Evolutionary conservation across 2,797 vertebrate species (phyloP).

Genomic region (Graptemys geographica): DNA sequence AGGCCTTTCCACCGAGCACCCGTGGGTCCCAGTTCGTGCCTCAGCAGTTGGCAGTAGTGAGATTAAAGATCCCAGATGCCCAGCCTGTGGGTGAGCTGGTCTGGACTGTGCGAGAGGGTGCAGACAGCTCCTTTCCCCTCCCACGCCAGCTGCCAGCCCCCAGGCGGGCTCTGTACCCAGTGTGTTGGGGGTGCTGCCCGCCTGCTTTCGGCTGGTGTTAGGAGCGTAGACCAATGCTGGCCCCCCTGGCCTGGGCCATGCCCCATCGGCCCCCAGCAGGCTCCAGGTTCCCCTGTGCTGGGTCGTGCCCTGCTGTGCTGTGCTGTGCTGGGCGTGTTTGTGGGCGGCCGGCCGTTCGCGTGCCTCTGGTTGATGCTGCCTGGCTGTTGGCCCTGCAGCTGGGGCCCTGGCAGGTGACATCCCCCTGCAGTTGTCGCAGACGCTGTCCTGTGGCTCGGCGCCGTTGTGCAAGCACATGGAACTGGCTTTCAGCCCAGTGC

Average conservation of each 20-base stretch:
- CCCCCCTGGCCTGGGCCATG: not conserved
- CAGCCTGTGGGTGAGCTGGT: not conserved
- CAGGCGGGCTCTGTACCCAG: too few relatives aligned
- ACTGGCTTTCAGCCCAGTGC: not conserved
- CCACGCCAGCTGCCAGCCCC: not conserved
- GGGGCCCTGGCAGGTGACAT: not conserved
- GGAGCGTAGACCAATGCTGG: not conserved
- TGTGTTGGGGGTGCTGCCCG: not conserved
- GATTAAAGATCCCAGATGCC: not conserved
- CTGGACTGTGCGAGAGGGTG: not conserved
- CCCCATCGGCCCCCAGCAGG: not conserved
- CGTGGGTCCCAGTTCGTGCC: not conserved
- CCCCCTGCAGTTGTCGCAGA: not conserved
- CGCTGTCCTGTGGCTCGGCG: not conserved
- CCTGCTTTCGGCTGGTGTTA: not conserved
- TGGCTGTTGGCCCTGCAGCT: not conserved
- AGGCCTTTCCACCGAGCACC: not conserved
- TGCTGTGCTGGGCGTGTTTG: not conserved
- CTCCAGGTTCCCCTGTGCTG: not conserved
- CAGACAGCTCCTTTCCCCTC: not conserved
- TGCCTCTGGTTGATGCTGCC: not conserved
- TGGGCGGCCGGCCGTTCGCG: not conserved
- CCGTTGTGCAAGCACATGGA: not conserved
- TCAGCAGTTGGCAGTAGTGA: not conserved
- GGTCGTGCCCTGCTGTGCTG: not conserved